A percentile compares a stretch with the other conserved stretches of the same genome.
These are phyloP conservation scores for Sakesphorus luctuosus DNA, from an alignment of 2,113 vertebrate genomes.

Conservation along the genomic window DNA sequence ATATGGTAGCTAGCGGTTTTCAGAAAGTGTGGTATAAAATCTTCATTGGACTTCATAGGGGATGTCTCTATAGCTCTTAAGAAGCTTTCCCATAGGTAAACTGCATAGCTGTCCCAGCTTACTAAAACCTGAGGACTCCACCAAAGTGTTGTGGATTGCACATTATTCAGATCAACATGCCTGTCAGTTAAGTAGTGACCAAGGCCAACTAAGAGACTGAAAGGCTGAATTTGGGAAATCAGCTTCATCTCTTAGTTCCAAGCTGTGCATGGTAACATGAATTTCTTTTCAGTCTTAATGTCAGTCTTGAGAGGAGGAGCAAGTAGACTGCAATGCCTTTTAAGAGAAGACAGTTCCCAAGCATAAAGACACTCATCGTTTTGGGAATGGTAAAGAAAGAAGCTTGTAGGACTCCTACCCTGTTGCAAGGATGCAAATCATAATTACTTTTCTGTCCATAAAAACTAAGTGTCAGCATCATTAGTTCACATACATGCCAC, in stretches of 20 bases:
- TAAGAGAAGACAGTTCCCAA: background rate
- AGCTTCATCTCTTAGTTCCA: background rate
- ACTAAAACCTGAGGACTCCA: background rate
- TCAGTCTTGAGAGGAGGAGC: background rate
- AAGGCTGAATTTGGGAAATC: background rate
- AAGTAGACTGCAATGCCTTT: background rate
- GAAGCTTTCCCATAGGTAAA: background rate
- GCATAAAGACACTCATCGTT: background rate
- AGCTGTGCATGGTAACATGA: background rate
- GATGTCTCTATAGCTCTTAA: background rate
- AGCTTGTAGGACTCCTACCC: background rate
- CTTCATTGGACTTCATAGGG: background rate
- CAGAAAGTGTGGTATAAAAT: background rate
- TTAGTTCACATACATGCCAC: background rate
- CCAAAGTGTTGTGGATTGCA: background rate
- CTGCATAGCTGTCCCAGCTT: background rate
- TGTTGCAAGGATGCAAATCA: background rate
- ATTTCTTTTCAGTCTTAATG: background rate
- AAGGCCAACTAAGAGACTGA: background rate
- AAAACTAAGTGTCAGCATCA: slow-evolving; percentile 15
- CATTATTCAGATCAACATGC: background rate
- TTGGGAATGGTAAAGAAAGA: background rate
- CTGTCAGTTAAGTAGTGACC: background rate
- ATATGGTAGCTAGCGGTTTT: background rate
- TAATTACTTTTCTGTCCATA: background rate